Evolutionary conservation across 1,140 invertebrate species (phyloP).

Genomic region (Zophobas atratus): DNA sequence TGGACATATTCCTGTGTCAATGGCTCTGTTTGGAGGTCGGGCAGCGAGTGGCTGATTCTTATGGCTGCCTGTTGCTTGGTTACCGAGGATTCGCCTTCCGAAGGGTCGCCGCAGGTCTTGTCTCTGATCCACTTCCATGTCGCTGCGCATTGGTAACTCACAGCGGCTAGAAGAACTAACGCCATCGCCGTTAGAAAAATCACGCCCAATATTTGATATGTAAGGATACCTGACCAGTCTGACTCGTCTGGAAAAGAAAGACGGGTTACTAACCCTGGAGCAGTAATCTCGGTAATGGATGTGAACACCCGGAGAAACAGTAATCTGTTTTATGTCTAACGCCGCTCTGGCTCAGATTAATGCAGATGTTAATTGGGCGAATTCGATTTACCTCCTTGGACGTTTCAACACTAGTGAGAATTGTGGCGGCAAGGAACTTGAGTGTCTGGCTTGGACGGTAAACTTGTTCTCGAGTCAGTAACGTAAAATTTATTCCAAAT

Average conservation of each 20-base stretch:
- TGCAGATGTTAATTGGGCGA: constrained; percentile 19
- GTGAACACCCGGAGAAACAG: constrained; percentile 21
- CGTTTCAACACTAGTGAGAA: too few relatives aligned
- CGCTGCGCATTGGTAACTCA: constrained; percentile 80
- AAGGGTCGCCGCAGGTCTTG: constrained; percentile 70
- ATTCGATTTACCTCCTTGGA: constrained; percentile 5
- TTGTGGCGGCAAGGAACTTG: too few relatives aligned
- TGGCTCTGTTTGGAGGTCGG: constrained; percentile 80
- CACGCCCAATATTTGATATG: constrained; percentile 42
- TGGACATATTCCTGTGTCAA: constrained; percentile 81
- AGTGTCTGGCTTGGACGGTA: too few relatives aligned
- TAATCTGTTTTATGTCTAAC: constrained; percentile 21
- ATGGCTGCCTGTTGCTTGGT: constrained; percentile 77
- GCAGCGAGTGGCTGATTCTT: constrained; percentile 82
- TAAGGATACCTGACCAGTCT: constrained; percentile 55
- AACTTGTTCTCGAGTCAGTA: too few relatives aligned
- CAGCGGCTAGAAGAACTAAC: constrained; percentile 76
- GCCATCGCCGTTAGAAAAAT: constrained; percentile 74
- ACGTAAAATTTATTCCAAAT: too few relatives aligned
- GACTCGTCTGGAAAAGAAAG: constrained; percentile 51
- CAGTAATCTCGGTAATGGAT: constrained; percentile 28
- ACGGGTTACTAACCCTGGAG: not conserved
- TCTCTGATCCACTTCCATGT: constrained; percentile 80
- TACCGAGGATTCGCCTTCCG: constrained; percentile 72
- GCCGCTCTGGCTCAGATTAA: not conserved